Conservation (phyloP, 2,113 vertebrate species). For the Thinocorus orbignyianus region DNA sequence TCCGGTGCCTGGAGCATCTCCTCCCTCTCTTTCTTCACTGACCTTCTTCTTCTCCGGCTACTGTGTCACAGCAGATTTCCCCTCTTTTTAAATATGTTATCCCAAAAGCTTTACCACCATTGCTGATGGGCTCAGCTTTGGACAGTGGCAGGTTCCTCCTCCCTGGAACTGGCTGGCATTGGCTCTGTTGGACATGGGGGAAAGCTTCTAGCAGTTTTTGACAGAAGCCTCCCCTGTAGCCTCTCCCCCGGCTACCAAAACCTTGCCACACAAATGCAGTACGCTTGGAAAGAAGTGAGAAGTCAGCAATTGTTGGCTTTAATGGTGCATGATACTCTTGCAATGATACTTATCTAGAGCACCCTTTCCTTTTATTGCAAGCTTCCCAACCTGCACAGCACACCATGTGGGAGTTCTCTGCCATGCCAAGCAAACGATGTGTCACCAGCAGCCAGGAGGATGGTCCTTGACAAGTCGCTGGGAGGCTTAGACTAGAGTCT, state of each 20-base stretch:
- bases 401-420: fast-evolving
- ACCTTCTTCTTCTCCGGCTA: too few species aligned
- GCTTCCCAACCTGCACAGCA: not conserved
- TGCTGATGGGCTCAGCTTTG: fast-evolving
- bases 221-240: not conserved
- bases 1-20: not conserved
- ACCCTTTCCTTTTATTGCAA: not conserved
- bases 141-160: fast-evolving
- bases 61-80: not conserved
- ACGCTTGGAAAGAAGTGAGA: not conserved
- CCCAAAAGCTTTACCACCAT: fast-evolving
- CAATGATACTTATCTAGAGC: not conserved
- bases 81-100: not conserved
- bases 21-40: not conserved
- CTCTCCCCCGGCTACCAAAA: not conserved
- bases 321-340: not conserved
- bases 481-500: not conserved
- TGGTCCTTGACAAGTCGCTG: fast-evolving
- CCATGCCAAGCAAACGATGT: fast-evolving
- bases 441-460: not conserved
- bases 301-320: not conserved
- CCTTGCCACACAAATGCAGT: fast-evolving
- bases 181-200: fast-evolving
- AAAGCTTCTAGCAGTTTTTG: not conserved
- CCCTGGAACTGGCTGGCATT: not conserved